These are phyloP conservation scores for Dinocampus coccinellae DNA, from an alignment of 2,888 invertebrate genomes.

Conservation along the genomic window DNA sequence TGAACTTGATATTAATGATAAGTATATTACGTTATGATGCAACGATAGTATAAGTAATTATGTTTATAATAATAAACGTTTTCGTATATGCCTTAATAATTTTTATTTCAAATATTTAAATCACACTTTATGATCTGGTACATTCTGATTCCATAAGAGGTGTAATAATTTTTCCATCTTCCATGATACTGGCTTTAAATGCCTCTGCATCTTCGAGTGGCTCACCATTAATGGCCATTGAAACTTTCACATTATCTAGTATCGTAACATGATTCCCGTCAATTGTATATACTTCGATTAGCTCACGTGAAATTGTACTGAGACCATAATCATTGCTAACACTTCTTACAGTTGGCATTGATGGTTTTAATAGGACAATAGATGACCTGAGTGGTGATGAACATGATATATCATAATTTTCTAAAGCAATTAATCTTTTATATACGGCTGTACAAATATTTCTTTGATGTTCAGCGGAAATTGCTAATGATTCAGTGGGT, in stretches of 20 bases:
- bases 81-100: no score
- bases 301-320: constrained; percentile 70
- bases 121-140: no score
- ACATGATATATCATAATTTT: constrained; percentile 70
- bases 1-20: no score
- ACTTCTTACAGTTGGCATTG: constrained; percentile 72
- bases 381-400: constrained; percentile 73
- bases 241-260: constrained; percentile 76
- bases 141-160: no score
- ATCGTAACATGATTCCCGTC: constrained; percentile 82
- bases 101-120: no score
- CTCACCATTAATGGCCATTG: constrained; percentile 66
- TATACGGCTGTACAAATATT: constrained; percentile 69
- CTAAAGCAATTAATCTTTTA: constrained; percentile 73
- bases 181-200: constrained; percentile 55
- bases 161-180: constrained; percentile 48
- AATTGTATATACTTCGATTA: constrained; percentile 75
- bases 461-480: constrained; percentile 68
- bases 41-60: no score
- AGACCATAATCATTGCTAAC: constrained; percentile 78
- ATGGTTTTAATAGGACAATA: constrained; percentile 76
- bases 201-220: constrained; percentile 55
- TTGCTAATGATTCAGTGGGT: constrained; percentile 62
- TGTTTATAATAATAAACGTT: no score
- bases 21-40: no score